Conservation (phyloP, 2,888 invertebrate species). For the Coleophora flavipennella region DNA sequence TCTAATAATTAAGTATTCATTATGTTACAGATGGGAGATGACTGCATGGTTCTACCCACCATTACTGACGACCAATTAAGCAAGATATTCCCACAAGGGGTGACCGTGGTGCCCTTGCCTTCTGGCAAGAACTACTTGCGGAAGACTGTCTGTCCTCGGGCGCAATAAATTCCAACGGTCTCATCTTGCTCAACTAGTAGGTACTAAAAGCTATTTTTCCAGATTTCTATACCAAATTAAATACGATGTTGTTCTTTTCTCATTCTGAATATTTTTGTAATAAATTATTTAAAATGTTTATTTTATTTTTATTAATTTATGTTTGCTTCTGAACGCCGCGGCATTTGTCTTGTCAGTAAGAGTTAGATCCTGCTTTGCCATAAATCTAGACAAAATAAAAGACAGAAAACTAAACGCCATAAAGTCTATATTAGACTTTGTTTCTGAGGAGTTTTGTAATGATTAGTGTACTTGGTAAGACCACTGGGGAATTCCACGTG, state of each 20-base stretch:
- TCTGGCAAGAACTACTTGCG: constrained; percentile 90
- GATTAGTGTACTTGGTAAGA: too few species aligned
- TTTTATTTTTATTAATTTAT: neutral
- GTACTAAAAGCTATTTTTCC: neutral
- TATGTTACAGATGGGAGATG: constrained; percentile 79
- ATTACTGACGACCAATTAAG: constrained; percentile 79
- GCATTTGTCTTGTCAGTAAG: too few species aligned
- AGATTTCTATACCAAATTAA: neutral
- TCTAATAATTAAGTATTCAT: too few species aligned
- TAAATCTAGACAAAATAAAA: too few species aligned
- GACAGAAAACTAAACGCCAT: too few species aligned
- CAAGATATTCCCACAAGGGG: constrained; percentile 79
- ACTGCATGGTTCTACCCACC: constrained; percentile 92
- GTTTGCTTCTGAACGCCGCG: too few species aligned
- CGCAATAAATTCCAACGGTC: constrained; percentile 15
- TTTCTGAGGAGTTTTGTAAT: too few species aligned
- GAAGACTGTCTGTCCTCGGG: constrained; percentile 74
- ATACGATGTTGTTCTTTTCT: neutral
- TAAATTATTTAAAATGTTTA: neutral
- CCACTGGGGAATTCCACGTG: too few species aligned
- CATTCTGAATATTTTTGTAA: neutral
- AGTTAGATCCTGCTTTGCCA: too few species aligned
- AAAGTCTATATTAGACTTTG: too few species aligned
- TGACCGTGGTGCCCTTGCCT: constrained; percentile 80
- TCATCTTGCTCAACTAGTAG: neutral